Percentiles rank a stretch among this genome's conserved stretches.
phyloP scores from a whole-genome alignment of 2,113 vertebrate species.

The Myotis lucifugus region DNA sequence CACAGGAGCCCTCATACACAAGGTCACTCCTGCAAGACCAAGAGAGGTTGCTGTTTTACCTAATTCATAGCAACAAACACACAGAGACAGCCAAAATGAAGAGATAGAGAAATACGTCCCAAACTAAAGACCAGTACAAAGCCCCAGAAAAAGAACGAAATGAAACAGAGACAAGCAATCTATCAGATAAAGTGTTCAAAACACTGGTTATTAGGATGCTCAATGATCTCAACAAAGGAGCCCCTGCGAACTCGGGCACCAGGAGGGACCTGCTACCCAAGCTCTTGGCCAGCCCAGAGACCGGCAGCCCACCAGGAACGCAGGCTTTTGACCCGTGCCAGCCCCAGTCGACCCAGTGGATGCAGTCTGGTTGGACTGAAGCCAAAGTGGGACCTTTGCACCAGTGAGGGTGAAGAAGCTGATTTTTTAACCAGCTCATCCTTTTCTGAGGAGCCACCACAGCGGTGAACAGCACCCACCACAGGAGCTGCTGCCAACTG shows the following conservation, averaged over 20 bases:
- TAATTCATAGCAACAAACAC: background rate
- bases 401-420: background rate
- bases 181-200: background rate
- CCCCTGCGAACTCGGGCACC: no score
- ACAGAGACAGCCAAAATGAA: background rate
- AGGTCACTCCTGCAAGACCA: background rate
- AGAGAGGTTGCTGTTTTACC: background rate
- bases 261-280: background rate
- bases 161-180: background rate
- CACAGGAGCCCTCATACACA: background rate
- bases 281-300: background rate
- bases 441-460: background rate
- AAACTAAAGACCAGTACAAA: background rate
- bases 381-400: background rate
- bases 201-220: background rate
- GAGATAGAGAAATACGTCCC: background rate
- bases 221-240: background rate
- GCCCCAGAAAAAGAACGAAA: background rate
- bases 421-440: background rate
- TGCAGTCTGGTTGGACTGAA: background rate
- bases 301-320: rapidly evolving
- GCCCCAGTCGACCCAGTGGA: background rate
- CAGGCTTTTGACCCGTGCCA: background rate
- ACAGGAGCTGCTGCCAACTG: no score
- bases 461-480: no score